A percentile compares a stretch with the other conserved stretches of the same genome.
These are phyloP conservation scores for Lucilia sericata DNA, from an alignment of 1,140 invertebrate species.

Conservation along the genomic window DNA sequence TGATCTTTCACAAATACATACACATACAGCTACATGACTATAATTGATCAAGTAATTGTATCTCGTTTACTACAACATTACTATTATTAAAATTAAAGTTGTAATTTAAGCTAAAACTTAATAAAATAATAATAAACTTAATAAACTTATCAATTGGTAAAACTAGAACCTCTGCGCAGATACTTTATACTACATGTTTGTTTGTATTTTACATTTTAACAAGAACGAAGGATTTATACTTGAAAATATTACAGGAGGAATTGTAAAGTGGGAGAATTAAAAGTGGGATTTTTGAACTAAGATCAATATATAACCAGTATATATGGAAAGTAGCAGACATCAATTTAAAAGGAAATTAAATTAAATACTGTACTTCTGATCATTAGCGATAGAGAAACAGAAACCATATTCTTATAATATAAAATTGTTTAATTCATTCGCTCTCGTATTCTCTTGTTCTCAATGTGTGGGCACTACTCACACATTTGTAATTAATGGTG, in stretches of 20 bases:
- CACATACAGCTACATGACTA: too few relatives aligned
- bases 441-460: not conserved
- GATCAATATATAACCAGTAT: not conserved
- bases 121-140: constrained; percentile 13
- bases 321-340: constrained; percentile 50
- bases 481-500: not conserved
- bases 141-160: not conserved
- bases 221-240: not conserved
- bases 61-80: not conserved
- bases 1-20: not conserved
- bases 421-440: not conserved
- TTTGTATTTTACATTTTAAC: not conserved
- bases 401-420: not conserved
- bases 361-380: constrained; percentile 58
- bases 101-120: not conserved
- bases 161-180: constrained; percentile 19
- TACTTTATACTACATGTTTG: not conserved
- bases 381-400: not conserved
- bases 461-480: not conserved
- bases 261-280: too few relatives aligned
- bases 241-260: too few relatives aligned
- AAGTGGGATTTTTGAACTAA: too few relatives aligned
- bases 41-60: not conserved
- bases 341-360: constrained; percentile 54
- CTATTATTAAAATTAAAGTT: not conserved